Evolutionary conservation across 2,888 invertebrate species (phyloP), one percentile per base, ranked within the genome.

Genomic region (Ophion ellenae): DNA sequence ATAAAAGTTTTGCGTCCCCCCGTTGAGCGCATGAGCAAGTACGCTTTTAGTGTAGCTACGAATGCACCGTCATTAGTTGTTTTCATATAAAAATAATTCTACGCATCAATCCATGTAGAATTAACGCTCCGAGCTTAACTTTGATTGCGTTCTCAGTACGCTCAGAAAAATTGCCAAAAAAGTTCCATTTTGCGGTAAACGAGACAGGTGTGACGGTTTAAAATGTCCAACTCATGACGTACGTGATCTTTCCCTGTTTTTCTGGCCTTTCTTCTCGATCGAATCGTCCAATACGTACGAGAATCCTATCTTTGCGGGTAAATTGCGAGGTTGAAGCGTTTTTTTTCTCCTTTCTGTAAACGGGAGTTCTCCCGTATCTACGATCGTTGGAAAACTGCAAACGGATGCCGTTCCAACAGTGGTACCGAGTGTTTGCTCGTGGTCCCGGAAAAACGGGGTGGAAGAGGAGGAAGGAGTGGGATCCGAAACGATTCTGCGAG

Each of bases 241-340:
- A 53, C 53, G 70, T 71, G 70, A 32, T 57, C 24, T 53, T 53
- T 70, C 14, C 32, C 32, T 11, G 24, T 71, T 57, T 57, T 10
- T 57, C 57, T 32, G 10, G 28, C 57, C 57, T 32, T 24, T 7
- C 32, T 32, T 71, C 57, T n/a, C 53, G 57, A 17, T 32, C 17
- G 36, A 71, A 57, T 71, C n/a, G 32, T 71, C 14, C 11, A 24
- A 9, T 0, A 57, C 2, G 4, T 10, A 45, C 11, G 61, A 40
- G 59, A 36, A 40, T 14, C 45, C 20, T 7, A 11, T 74, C 45
- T 63, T 45, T 17, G 14, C 5, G 17, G 11, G 2, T 3, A 61
- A 63, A 45, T 40, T 45, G 45, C 53, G 17, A 45, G 14, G 61
- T 47, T 47, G 11, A 3, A 47, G 47, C 47, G 47, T 47, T 17